Base-by-base conservation (phyloP, 2,113 vertebrate genomes). In the Taxidea taxus region DNA sequence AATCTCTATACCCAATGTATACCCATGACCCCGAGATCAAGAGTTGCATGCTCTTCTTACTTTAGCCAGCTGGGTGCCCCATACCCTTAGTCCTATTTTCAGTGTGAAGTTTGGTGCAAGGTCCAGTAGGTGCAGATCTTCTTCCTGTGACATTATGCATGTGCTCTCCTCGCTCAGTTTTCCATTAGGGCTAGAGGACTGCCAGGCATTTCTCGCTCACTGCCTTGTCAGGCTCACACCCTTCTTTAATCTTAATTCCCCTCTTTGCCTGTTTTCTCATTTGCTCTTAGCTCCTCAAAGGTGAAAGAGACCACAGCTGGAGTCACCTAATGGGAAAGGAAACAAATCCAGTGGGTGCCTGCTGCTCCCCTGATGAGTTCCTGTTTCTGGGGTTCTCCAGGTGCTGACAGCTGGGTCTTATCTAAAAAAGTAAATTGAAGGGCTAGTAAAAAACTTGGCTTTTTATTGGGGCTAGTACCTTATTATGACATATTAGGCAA, bases 121-220 rank as follows among this genome's bases (percentile, higher is more conserved):
- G 54, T 74, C 31, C 44, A 29, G 31, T 4, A 16, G 29, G 39
- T 37, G 27, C 2, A 6, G 44, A 3, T 5, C 15, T 15, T 49
- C 14, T 25, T n/a, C 39, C 51, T 18, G 44, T 31, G 78, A 49
- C 5, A 7, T 15, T 21, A 4, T 1, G 3, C 7, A 7, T 39
- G 0, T 0, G 1, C 7, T 16, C 4, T 54, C 58, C 74, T 29
- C 20, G 44, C 44, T 72, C 1, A 21, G 4, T 74, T 74, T 47
- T 58, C 54, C 20, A 1, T 14, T 0, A 47, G 54, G 60, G 60
- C 0, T 44, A 37, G 20, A 6, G 23, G 20, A 44, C 1, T 21
- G 44, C 9, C 51, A 25, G 58, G 20, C 23, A 14, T 29, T 34
- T 77, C 75, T 54, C 2, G 0, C 42, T 72, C 39, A 29, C 44